Evolutionary conservation across 2,113 vertebrate species (phyloP), one percentile per base, ranked within the genome.

Genomic region (Tautogolabrus adspersus): DNA sequence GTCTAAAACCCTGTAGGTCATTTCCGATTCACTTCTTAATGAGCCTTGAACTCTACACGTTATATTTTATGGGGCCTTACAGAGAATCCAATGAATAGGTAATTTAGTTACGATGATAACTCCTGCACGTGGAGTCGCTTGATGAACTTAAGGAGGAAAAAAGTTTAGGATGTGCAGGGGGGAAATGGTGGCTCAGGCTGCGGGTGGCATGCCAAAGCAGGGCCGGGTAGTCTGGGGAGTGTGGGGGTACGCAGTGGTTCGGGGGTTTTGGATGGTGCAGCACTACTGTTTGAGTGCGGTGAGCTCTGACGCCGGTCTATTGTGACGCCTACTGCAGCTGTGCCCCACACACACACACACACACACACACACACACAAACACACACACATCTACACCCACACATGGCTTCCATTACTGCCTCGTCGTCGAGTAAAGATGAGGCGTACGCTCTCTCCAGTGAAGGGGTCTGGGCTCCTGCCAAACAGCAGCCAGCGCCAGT

Each of bases 401-500:
- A 92, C 66, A 76, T 90, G 93, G 88, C 82, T 90, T 81, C 78
- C 84, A 93, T 93, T 92, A 93, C 77, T 34, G 74, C 78, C 80
- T 82, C 49, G 74, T 76, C 79, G 84, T 42, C 1, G 49, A 84
- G 75, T 64, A 72, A 84, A 84, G 91, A 90, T 77, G 87, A 88
- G 83, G 91, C 71, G 72, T 58, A 22, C 56, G 71, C 87, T 85
- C 84, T 63, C 77, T 73, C 52, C 82, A 85, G 75, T 68, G 64
- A 75, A 87, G 81, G 81, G 74, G 72, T 79, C 85, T 88, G 89
- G 84, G 66, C 10, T 46, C 3, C 79, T 60, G 89, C 90, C 87
- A 93, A 90, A 89, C 88, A 87, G 91, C 92, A 93, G 91, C 92
- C 83, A 81, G 87, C 64, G 69, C 84, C 86, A 88, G 82, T 85